Evolutionary conservation across 2,888 invertebrate species (phyloP), one percentile per base, ranked within the genome.

Genomic region (Ennomos quercinarius): DNA sequence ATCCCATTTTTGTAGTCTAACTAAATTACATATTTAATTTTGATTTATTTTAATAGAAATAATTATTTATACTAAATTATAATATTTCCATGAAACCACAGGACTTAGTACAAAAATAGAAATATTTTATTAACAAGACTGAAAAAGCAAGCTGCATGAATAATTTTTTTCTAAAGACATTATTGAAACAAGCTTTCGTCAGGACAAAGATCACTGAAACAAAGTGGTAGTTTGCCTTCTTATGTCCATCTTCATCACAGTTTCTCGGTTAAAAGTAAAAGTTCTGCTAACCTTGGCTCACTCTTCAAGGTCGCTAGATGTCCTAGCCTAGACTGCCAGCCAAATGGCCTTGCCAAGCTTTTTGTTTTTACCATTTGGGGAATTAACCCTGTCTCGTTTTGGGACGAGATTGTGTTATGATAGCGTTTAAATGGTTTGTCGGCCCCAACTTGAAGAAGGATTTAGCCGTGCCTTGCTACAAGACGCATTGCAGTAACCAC

Each of bases 271-370:
- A 46, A 45, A 54, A 34, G 48, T 17, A 39, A 58, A 53, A 40
- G 49, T 53, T 34, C 36, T 43, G 27, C 11, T 38, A 27, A 57
- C 57, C 61, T 57, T 57, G 57, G 47, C 27, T 44, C 38, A 41
- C 35, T 48, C 41, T 36, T 11, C 56, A 61, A 48, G 61, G 61
- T 56, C 48, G 41, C 37, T 52, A 46, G 39, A 43, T 53, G 54
- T 56, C 55, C 63, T 57, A 57, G 46, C 42, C 51, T 46, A 54
- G 49, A 45, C 35, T 53, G 34, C 35, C 17, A 63, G 65, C 67
- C 68, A 65, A 68, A 52, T 63, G 45, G 40, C 56, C 50, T 67
- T 67, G 66, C 65, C 66, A 68, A 66, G 56, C 57, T 46, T 64
- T 27, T 61, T 58, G 43, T 57, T 53, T 55, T 48, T 54, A 44